Evolutionary conservation across 2,113 vertebrate genomes (phyloP).

Genomic region (Dromas ardeola): DNA sequence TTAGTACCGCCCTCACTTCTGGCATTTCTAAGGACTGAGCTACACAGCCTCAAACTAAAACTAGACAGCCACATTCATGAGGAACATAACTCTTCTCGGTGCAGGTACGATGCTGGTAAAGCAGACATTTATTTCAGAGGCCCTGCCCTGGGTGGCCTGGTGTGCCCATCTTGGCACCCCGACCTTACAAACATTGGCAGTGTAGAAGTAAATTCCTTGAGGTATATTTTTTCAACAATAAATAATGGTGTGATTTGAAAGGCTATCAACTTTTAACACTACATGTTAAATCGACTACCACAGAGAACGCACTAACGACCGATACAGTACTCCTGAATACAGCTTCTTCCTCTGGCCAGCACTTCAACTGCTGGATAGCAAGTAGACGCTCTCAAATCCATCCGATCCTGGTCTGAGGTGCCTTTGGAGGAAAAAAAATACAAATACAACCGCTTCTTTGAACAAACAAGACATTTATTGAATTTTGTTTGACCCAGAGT

Average conservation of each 20-base stretch:
- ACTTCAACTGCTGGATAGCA: background rate
- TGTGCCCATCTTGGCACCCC: background rate
- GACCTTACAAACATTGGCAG: background rate
- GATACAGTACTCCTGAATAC: background rate
- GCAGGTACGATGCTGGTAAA: background rate
- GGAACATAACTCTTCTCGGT: fast-evolving
- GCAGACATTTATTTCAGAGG: background rate
- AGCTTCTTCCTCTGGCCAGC: background rate
- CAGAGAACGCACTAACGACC: background rate
- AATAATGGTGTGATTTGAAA: background rate
- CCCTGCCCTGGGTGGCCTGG: background rate
- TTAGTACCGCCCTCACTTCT: background rate
- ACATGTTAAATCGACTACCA: background rate
- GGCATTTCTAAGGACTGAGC: background rate
- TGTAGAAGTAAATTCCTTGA: background rate
- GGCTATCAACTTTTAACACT: background rate
- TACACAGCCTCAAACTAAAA: background rate
- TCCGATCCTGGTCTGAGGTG: background rate
- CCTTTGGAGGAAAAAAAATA: background rate
- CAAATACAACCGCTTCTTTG: background rate
- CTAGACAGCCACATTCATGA: background rate
- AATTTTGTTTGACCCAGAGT: background rate
- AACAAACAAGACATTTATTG: background rate
- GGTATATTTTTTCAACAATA: background rate
- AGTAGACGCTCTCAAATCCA: background rate